Evolutionary conservation across 2,113 vertebrate species (phyloP).

Genomic region (Leptobrachium ailaonicum): DNA sequence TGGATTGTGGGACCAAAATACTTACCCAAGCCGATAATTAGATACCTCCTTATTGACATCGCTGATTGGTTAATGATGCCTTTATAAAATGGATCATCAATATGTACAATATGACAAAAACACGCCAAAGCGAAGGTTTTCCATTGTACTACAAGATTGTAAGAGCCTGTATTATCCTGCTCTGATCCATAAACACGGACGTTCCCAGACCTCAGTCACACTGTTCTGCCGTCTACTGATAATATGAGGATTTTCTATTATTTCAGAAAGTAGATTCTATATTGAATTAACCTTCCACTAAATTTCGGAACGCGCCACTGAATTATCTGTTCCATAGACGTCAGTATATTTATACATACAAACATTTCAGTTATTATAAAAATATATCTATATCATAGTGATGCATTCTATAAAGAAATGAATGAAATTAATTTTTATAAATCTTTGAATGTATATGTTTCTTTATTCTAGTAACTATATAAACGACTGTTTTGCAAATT

Average conservation of each 20-base stretch:
- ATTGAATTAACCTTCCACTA: background rate
- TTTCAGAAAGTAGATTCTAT: background rate
- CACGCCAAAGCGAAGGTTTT: background rate
- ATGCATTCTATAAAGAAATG: background rate
- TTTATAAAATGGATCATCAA: no score
- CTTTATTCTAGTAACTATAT: background rate
- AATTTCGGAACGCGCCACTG: no score
- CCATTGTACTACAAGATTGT: background rate
- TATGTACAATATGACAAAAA: background rate
- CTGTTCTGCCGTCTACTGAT: background rate
- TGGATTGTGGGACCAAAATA: background rate
- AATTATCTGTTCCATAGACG: no score
- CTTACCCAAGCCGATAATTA: slow-evolving; percentile 20
- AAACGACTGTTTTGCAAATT: background rate
- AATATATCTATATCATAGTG: background rate
- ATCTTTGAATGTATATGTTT: background rate
- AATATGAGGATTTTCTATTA: background rate
- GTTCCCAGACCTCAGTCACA: background rate
- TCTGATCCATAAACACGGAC: background rate
- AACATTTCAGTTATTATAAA: background rate
- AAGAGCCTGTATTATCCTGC: background rate
- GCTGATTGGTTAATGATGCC: background rate
- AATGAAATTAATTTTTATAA: background rate
- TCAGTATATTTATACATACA: no score
- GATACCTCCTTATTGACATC: slow-evolving; percentile 11